Conservation (phyloP, 2,113 vertebrate species). For the Bubo blakistoni region DNA sequence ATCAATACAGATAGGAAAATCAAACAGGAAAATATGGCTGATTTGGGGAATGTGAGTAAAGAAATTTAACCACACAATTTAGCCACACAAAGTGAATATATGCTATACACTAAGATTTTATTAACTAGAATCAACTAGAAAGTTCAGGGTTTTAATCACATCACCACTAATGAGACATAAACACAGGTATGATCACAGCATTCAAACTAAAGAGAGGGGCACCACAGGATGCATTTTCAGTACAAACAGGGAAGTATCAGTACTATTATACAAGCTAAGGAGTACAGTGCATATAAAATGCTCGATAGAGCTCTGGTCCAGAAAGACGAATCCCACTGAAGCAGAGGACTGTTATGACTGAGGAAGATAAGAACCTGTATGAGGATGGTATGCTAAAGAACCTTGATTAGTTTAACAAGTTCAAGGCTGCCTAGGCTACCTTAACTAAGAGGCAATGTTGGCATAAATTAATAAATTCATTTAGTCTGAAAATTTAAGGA, state of each 20-base stretch:
- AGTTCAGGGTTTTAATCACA: background rate
- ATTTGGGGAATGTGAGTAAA: background rate
- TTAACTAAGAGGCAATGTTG: background rate
- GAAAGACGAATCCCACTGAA: background rate
- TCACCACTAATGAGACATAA: background rate
- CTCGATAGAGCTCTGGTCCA: background rate
- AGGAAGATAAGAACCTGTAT: background rate
- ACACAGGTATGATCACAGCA: background rate
- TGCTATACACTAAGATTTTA: background rate
- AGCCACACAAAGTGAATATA: background rate
- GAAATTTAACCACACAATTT: background rate
- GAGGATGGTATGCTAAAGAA: background rate
- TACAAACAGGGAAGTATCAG: background rate
- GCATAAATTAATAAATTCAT: background rate
- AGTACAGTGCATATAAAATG: background rate
- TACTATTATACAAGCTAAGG: background rate
- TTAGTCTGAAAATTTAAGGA: background rate
- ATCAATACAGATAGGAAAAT: background rate
- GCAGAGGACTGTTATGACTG: background rate
- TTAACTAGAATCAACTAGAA: background rate
- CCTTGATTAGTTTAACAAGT: background rate
- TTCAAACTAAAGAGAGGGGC: background rate
- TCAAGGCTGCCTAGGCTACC: background rate
- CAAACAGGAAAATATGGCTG: background rate
- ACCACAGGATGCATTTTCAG: background rate